These are phyloP conservation scores for Nesogale talazaci DNA, from an alignment of 2,113 vertebrate genomes.

Conservation along the genomic window DNA sequence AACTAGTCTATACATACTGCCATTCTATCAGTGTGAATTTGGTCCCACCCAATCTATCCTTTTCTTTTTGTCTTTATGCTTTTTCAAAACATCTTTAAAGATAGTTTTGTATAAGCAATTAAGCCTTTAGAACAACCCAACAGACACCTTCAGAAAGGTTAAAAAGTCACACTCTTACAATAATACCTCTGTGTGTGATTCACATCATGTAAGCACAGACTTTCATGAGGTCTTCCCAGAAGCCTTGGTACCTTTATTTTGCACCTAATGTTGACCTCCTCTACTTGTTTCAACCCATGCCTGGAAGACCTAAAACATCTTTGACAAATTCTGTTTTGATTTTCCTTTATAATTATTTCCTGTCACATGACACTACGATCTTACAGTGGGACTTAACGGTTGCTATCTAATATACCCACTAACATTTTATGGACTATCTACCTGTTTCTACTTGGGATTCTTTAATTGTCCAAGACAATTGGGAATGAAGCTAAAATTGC, in stretches of 20 bases:
- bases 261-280: neutral
- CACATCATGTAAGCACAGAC: accelerated
- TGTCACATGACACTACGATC: neutral
- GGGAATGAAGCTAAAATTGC: neutral
- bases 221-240: neutral
- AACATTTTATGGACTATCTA: neutral
- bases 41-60: neutral
- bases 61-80: neutral
- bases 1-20: no score
- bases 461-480: neutral
- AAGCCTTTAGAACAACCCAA: neutral
- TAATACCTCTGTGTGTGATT: neutral
- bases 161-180: neutral
- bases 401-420: neutral
- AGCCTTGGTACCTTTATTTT: neutral
- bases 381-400: neutral
- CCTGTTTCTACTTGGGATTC: neutral
- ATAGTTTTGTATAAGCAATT: neutral
- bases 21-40: neutral
- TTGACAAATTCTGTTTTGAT: neutral
- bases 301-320: neutral
- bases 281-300: neutral
- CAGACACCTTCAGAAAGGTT: accelerated
- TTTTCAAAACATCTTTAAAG: neutral
- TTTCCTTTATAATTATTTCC: neutral